phyloP scores from a whole-genome alignment of 1,140 invertebrate species.

The Formica selysi region DNA sequence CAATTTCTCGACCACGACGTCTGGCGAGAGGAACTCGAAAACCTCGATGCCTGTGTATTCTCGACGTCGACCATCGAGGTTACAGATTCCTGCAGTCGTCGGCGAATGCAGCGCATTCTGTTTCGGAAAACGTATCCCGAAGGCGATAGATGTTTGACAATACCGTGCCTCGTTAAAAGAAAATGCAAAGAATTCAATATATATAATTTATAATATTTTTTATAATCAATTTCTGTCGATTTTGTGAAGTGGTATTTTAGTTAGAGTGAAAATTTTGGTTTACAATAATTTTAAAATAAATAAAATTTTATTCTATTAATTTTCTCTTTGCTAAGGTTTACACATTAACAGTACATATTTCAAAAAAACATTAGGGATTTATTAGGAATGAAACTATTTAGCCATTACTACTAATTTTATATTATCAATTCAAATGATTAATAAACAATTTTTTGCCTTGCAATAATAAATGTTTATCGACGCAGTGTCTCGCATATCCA shows the following conservation, averaged over 20 bases:
- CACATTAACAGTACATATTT: too few species aligned
- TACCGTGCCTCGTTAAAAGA: conserved; percentile 41
- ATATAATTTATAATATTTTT: background rate
- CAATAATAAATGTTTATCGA: conserved; percentile 4
- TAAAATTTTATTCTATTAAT: background rate
- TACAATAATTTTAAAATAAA: background rate
- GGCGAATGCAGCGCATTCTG: background rate
- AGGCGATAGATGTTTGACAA: background rate
- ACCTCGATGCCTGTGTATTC: background rate
- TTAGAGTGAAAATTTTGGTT: background rate
- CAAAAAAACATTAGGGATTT: too few species aligned
- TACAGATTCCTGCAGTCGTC: conserved; percentile 33
- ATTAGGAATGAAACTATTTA: too few species aligned
- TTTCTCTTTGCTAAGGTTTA: too few species aligned
- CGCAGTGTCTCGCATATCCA: background rate
- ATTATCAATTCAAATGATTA: too few species aligned
- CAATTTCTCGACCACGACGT: conserved; percentile 55
- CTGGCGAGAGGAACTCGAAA: conserved; percentile 24
- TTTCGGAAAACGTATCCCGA: background rate
- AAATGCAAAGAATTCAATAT: background rate
- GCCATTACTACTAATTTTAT: too few species aligned
- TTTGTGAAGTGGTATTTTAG: background rate
- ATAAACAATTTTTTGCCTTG: background rate
- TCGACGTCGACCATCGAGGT: conserved; percentile 55
- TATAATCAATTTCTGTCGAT: background rate